phyloP scores from a whole-genome alignment of 2,888 invertebrate genomes.

The Rhimphoctona megacephalus region DNA sequence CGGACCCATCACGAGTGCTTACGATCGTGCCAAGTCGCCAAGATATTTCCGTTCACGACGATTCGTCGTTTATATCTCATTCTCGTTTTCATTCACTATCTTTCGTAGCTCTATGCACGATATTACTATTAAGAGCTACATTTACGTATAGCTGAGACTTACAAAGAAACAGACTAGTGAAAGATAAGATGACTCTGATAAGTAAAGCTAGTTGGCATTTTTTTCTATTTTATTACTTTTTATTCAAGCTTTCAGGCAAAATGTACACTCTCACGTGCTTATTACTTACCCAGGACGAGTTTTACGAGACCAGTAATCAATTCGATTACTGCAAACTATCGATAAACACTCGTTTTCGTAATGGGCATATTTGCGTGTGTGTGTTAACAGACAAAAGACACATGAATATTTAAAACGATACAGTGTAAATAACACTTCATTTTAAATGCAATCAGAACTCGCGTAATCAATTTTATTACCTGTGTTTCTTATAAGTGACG shows the following conservation, averaged over 20 bases:
- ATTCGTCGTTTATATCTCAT: constrained; percentile 50
- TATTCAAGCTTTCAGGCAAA: not conserved
- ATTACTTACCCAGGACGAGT: constrained; percentile 68
- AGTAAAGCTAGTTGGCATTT: constrained; percentile 17
- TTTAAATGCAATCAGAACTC: not conserved
- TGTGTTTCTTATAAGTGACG: not conserved
- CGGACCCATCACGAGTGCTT: constrained; percentile 73
- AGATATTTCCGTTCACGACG: constrained; percentile 54
- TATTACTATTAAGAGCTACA: constrained; percentile 23
- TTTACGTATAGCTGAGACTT: constrained; percentile 19
- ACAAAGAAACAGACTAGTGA: constrained; percentile 28
- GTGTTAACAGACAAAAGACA: not conserved
- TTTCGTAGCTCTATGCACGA: constrained; percentile 43
- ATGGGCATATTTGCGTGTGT: not conserved
- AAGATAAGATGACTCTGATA: constrained; percentile 56
- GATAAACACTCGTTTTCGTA: constrained; percentile 40
- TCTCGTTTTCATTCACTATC: constrained; percentile 33
- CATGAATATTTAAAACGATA: not conserved
- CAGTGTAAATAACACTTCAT: not conserved
- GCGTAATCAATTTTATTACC: not conserved
- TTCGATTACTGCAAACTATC: constrained; percentile 63
- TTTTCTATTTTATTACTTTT: constrained; percentile 4
- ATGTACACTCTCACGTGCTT: constrained; percentile 36
- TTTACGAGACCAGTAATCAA: constrained; percentile 65
- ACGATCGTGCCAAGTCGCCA: constrained; percentile 28